Evolutionary conservation across 2,888 invertebrate species (phyloP).

Genomic region (Catocala nupta): DNA sequence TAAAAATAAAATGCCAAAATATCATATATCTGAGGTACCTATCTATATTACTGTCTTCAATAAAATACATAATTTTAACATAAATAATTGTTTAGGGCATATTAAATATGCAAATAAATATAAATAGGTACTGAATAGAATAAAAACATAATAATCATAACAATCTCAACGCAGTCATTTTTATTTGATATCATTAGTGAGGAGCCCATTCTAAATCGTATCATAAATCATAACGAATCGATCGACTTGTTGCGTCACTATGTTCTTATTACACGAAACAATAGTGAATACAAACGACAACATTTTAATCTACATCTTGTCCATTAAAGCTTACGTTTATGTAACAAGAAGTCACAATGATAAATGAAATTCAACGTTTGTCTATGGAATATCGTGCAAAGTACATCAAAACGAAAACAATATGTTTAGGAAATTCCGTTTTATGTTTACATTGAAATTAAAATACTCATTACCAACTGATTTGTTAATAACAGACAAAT

Average conservation of each 20-base stretch:
- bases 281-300: conserved; percentile 71
- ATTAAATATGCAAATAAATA: conserved; percentile 2
- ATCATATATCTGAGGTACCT: too few species aligned
- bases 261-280: conserved; percentile 67
- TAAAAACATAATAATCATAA: conserved; percentile 8
- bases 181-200: conserved; percentile 25
- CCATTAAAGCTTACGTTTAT: conserved; percentile 50
- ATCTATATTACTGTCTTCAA: too few species aligned
- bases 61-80: too few species aligned
- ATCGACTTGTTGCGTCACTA: conserved; percentile 38
- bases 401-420: too few species aligned
- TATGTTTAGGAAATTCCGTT: too few species aligned
- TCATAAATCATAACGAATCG: conserved; percentile 38
- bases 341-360: conserved; percentile 37
- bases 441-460: too few species aligned
- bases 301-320: conserved; percentile 68
- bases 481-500: too few species aligned
- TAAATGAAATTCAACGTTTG: conserved; percentile 35
- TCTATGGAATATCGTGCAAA: too few species aligned
- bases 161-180: conserved; percentile 15
- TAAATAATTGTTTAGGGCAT: neutral
- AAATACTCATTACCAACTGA: too few species aligned
- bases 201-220: conserved; percentile 24
- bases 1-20: too few species aligned
- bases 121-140: neutral